phyloP scores from a whole-genome alignment of 2,113 vertebrate species.

The Catharus fuscescens region DNA sequence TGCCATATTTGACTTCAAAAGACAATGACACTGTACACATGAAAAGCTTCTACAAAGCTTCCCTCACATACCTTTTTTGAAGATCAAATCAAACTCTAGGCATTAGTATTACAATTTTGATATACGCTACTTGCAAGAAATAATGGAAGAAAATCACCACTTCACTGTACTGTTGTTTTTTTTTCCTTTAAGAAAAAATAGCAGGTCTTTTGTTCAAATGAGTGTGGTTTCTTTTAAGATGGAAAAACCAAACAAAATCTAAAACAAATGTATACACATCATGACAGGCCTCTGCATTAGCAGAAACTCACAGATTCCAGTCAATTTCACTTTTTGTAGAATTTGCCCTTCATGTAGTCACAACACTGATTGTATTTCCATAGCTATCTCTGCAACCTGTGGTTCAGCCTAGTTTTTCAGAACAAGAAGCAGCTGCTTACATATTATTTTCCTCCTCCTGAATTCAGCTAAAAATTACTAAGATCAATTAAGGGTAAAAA shows the following conservation, averaged over 20 bases:
- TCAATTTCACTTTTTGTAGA: neutral
- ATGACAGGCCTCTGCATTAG: neutral
- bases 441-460: neutral
- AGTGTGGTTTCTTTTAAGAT: neutral
- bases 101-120: neutral
- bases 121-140: neutral
- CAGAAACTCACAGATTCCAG: neutral
- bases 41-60: neutral
- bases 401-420: neutral
- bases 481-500: neutral
- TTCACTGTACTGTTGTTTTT: neutral
- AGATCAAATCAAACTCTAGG: neutral
- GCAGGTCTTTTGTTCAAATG: neutral
- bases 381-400: neutral
- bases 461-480: neutral
- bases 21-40: neutral
- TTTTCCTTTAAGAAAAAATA: neutral
- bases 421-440: neutral
- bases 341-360: neutral
- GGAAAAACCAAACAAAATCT: neutral
- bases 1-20: constrained; percentile 24
- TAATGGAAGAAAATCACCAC: neutral
- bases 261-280: neutral
- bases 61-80: neutral
- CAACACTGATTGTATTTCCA: neutral